Percentiles rank a stretch among this genome's conserved stretches.
Evolutionary conservation across 2,113 vertebrate species (phyloP).

Genomic region (Carollia perspicillata): DNA sequence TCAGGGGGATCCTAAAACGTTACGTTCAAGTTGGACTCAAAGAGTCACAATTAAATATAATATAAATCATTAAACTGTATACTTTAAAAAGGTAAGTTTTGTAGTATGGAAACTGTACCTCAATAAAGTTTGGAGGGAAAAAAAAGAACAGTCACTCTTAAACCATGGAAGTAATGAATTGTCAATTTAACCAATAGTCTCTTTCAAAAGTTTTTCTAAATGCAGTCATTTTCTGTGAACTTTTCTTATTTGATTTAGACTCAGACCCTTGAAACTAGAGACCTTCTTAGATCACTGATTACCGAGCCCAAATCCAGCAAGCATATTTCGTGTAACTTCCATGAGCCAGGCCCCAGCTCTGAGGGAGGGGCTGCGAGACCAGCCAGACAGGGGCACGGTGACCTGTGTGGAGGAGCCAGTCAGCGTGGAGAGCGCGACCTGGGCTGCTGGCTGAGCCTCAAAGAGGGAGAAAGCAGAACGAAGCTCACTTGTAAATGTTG

Average conservation of each 20-base stretch:
- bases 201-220: background rate
- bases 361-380: background rate
- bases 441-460: background rate
- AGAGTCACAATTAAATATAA: background rate
- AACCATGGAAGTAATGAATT: background rate
- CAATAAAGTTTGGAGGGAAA: background rate
- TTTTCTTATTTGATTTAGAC: background rate
- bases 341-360: background rate
- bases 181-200: background rate
- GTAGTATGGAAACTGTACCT: background rate
- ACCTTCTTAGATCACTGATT: background rate
- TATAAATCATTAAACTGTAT: background rate
- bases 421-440: background rate
- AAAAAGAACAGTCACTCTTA: background rate
- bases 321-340: background rate
- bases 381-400: background rate
- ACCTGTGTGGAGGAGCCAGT: background rate
- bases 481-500: slow-evolving; percentile 98
- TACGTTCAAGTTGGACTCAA: background rate
- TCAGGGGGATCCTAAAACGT: background rate
- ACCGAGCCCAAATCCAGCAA: background rate
- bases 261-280: background rate
- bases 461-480: background rate
- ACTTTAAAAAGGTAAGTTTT: background rate
- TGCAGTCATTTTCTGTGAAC: background rate